Evolutionary conservation across 2,797 vertebrate genomes (phyloP).

Genomic region (Poeciliopsis turneri): DNA sequence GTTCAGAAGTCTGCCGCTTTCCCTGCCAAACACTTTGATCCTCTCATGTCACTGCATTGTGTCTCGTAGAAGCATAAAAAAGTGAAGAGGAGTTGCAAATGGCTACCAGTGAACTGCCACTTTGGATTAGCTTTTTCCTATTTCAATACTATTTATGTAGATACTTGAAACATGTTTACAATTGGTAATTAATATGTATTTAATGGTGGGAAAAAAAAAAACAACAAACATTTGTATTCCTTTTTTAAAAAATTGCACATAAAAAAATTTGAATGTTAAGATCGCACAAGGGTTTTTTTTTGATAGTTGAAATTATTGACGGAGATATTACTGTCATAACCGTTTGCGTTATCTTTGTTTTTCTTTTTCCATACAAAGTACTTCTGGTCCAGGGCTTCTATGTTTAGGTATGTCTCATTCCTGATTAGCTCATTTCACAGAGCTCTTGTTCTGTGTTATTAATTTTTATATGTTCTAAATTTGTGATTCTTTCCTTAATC

Average conservation of each 20-base stretch:
- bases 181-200: conserved; percentile 7
- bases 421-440: background rate
- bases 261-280: too few relatives aligned
- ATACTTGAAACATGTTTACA: background rate
- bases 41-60: conserved; percentile 49
- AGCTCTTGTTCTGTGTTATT: background rate
- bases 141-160: conserved; percentile 13
- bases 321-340: background rate
- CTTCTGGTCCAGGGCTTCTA: background rate
- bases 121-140: conserved; percentile 16
- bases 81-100: conserved; percentile 34
- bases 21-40: conserved; percentile 65
- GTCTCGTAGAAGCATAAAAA: conserved; percentile 35
- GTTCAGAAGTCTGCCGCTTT: conserved; percentile 58
- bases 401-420: background rate
- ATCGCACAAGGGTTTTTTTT: background rate
- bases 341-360: background rate
- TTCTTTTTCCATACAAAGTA: background rate
- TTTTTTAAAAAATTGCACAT: background rate
- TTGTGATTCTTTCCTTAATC: background rate
- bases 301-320: background rate
- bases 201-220: background rate
- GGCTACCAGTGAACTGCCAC: conserved; percentile 28
- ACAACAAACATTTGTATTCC: background rate
- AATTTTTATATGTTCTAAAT: background rate